Percentiles rank a stretch among this genome's conserved stretches.
Evolutionary conservation across 2,113 vertebrate species (phyloP).

Genomic region (Pelmatolapia mariae): DNA sequence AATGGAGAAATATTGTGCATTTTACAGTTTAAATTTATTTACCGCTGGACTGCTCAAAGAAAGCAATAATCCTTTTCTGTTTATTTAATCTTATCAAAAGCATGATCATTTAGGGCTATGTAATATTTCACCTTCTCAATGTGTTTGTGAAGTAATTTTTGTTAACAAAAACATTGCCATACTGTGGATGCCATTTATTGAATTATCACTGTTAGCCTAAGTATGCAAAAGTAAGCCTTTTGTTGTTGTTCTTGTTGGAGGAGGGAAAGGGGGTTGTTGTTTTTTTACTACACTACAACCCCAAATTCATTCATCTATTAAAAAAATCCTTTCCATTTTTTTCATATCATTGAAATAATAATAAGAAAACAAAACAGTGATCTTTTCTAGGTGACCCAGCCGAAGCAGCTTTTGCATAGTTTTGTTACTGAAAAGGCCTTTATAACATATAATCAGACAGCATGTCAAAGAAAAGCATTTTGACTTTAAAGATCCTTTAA

Average conservation of each 20-base stretch:
- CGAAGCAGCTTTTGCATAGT: not conserved
- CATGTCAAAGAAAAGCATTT: not conserved
- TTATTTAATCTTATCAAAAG: not conserved
- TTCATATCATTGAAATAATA: not conserved
- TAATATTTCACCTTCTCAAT: not conserved
- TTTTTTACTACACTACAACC: not conserved
- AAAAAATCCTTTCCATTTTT: not conserved
- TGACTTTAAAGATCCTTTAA: not conserved
- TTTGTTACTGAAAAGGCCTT: not conserved
- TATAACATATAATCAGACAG: not conserved
- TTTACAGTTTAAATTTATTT: not conserved
- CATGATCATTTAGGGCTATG: not conserved
- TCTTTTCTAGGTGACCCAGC: not conserved
- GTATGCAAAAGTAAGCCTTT: not conserved
- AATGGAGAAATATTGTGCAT: not conserved
- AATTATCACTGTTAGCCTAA: not conserved
- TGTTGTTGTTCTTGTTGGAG: not conserved
- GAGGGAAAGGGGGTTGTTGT: not conserved
- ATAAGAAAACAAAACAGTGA: not conserved
- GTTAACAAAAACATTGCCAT: not conserved
- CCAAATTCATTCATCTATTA: not conserved
- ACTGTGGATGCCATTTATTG: not conserved
- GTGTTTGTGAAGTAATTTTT: not conserved
- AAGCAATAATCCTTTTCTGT: accelerated
- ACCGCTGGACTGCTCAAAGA: not conserved